phyloP scores from a whole-genome alignment of 1,140 invertebrate species.

The Zaprionus ghesquierei region DNA sequence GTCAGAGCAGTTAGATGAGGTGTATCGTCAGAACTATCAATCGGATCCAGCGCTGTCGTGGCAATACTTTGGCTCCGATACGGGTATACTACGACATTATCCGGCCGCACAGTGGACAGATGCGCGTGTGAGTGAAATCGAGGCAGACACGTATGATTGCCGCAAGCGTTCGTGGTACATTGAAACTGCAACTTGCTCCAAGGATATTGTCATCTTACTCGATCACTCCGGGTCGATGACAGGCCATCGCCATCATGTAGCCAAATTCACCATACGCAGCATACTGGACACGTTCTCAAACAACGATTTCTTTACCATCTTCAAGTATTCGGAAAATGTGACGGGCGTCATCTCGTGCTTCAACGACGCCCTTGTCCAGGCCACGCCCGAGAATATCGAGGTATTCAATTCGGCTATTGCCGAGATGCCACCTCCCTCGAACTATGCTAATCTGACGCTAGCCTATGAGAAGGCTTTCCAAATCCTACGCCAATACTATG shows the following conservation, averaged over 20 bases:
- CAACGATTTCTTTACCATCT: conserved; percentile 98
- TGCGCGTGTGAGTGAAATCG: conserved; percentile 78
- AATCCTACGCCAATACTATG: conserved; percentile 88
- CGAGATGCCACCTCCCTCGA: conserved; percentile 86
- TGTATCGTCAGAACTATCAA: conserved; percentile 93
- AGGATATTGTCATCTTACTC: conserved; percentile 97
- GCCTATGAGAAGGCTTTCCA: conserved; percentile 94
- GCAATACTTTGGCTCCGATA: conserved; percentile 98
- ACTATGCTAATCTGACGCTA: conserved; percentile 93
- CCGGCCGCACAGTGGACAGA: conserved; percentile 87
- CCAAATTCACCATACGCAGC: conserved; percentile 89
- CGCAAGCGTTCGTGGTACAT: conserved; percentile 96
- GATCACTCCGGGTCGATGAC: conserved; percentile 99
- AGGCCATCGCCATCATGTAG: conserved; percentile 88
- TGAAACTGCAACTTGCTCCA: conserved; percentile 97
- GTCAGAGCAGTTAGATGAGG: conserved; percentile 92
- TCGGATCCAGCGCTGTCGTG: conserved; percentile 94
- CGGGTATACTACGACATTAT: conserved; percentile 95
- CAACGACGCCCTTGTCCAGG: conserved; percentile 92
- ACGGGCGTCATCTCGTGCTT: conserved; percentile 91
- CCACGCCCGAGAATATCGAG: conserved; percentile 94
- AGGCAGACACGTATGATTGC: conserved; percentile 91
- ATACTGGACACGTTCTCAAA: conserved; percentile 98
- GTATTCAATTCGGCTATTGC: conserved; percentile 89
- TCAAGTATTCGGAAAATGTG: conserved; percentile 88